Conservation (phyloP, 2,888 invertebrate genomes). For the Augochlorella aurata region DNA sequence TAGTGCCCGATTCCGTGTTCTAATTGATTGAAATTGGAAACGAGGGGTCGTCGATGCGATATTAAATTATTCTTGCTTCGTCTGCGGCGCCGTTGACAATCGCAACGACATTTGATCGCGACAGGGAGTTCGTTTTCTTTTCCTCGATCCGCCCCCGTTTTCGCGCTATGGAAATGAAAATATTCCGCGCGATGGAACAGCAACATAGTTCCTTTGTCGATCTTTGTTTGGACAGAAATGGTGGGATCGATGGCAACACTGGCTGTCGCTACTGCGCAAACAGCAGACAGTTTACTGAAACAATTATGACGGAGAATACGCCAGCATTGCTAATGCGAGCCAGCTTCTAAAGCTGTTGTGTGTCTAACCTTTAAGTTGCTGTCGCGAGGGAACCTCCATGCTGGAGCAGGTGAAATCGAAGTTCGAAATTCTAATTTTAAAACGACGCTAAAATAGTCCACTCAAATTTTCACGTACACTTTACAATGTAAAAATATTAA, state of each 20-base stretch:
- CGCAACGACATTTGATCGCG: too few relatives aligned
- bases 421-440: too few relatives aligned
- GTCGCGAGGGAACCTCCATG: background rate
- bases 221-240: background rate
- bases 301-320: background rate
- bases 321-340: background rate
- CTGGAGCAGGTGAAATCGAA: background rate
- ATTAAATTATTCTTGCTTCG: background rate
- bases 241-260: background rate
- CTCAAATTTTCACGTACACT: too few relatives aligned
- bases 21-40: background rate
- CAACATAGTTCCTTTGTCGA: background rate
- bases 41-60: background rate
- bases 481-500: too few relatives aligned
- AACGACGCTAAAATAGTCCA: too few relatives aligned
- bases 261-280: background rate
- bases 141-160: too few relatives aligned
- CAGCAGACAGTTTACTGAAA: background rate
- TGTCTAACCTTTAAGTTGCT: background rate
- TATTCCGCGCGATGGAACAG: background rate
- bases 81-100: too few relatives aligned
- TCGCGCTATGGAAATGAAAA: background rate
- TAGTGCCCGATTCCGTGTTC: background rate
- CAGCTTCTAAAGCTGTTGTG: background rate
- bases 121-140: too few relatives aligned